Evolutionary conservation across 2,797 vertebrate species (phyloP), one percentile per base, ranked within the genome.

Genomic region (Nothura maculosa): DNA sequence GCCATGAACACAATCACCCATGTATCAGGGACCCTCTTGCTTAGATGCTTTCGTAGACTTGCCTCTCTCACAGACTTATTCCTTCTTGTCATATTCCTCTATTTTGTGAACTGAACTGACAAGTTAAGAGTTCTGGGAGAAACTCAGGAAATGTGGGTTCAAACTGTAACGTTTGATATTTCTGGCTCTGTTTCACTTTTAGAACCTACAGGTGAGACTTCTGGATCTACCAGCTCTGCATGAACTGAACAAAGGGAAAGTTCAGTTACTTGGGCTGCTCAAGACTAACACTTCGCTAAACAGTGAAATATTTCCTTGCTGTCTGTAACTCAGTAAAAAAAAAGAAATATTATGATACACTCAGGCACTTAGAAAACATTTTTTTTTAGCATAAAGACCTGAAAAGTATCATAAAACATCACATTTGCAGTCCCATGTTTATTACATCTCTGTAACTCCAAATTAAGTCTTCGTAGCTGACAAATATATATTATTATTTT

Each of bases 1-100:
- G 61, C 91, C 94, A 73, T 72, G 94, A 97, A 94, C 63, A 84
- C 67, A 91, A 85, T 82, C 43, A 91, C 60, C 50, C 69, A 87
- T 96, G 81, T 97, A 96, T 93, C 89, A 42, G 80, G 77, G 77
- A 74, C 34, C 0, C 1, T 50, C 24, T 22, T 79, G 61, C 48
- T 84, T 76, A 86, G 61, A 54, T 21, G 81, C 86, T 48, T 22
- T 48, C 24, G 47, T 48, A 48, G 47, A 48, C 54, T 77, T 57
- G 15, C 4, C 25, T 48, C 47, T 55, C 6, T 48, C 76, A 74
- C 30, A 69, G 15, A 52, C 21, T 34, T 69, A 34, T 4, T 80
- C 9, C 21, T 93, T 58, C 82, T 42, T 30, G 58, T 79, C 24
- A 47, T 16, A 45, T 7, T 74, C 32, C 22, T 21, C 60, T 70